Percentiles rank a stretch among this genome's conserved stretches.
phyloP scores from a whole-genome alignment of 1,140 invertebrate species.

The Lycorma delicatula region DNA sequence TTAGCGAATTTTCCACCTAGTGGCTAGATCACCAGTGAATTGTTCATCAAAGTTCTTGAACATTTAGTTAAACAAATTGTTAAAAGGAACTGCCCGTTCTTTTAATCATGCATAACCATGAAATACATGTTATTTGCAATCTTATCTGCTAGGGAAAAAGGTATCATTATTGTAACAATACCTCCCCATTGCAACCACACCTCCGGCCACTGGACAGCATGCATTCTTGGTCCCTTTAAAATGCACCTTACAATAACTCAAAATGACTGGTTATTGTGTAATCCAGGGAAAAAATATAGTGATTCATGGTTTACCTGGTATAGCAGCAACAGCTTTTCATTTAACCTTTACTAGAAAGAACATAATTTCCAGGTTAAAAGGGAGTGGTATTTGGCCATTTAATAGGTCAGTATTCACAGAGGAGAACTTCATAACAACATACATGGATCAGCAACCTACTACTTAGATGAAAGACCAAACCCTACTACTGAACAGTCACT shows the following conservation, averaged over 20 bases:
- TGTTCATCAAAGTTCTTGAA: constrained; percentile 17
- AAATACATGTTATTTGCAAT: constrained; percentile 32
- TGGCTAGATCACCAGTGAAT: constrained; percentile 36
- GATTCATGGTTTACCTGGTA: too few species aligned
- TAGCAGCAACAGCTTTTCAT: background rate
- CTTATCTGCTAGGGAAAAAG: constrained; percentile 22
- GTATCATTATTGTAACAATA: constrained; percentile 27
- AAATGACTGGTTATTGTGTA: constrained; percentile 1
- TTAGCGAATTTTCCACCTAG: constrained; percentile 26
- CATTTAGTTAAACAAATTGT: constrained; percentile 24
- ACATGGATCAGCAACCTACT: background rate
- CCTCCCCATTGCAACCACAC: constrained; percentile 32
- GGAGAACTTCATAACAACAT: too few species aligned
- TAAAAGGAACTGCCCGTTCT: constrained; percentile 30
- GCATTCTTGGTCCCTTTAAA: constrained; percentile 26
- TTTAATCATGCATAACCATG: constrained; percentile 37
- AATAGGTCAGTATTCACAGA: background rate
- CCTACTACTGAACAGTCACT: background rate
- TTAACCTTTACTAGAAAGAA: background rate
- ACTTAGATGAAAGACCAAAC: background rate
- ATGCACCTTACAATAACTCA: background rate
- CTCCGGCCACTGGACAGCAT: constrained; percentile 31
- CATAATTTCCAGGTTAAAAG: background rate
- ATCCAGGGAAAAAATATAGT: background rate
- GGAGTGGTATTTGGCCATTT: background rate